Evolutionary conservation across 2,888 invertebrate genomes (phyloP), one percentile per base, ranked within the genome.

Genomic region (Troilus luridus): DNA sequence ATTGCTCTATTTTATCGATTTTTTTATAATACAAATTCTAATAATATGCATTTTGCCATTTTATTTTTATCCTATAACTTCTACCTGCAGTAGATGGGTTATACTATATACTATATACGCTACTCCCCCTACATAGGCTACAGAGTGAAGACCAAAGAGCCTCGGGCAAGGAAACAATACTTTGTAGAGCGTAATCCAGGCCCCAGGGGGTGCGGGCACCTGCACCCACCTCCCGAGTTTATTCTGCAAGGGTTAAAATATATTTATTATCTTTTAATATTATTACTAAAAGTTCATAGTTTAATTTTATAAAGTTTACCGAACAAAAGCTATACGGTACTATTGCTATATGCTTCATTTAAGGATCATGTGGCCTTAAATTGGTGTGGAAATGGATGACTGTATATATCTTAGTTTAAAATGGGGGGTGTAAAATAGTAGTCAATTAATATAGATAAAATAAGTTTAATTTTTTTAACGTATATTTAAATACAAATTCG

Each of bases 111-210:
- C 5, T n/a, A 27, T 77, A 77, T 77, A 77, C 8, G 72, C 72
- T 77, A 12, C 72, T 77, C 41, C 41, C 41, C 41, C 72, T 77
- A 24, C 72, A 77, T 77, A 41, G 72, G 0, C 10, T 77, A 77
- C 27, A 41, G 17, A 77, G 41, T 8, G 72, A 41, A 77, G 72
- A 41, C 27, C 72, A 41, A 85, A 58, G 85, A n/a, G 85, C 85
- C 85, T 11, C 12, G 41, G 85, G 85, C 85, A 56, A 58, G 85
- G 85, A 54, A 85, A 85, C 85, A 85, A 85, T 85, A 85, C 85
- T 58, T 85, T 54, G 85, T 54, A 56, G 85, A 85, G 85, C 56
- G 85, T 56, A 85, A 85, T 56, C 85, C 85, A 85, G 56, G 72
- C 72, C 72, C 17, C 27, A 77, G 72, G 72, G 72, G 17, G 72